Conservation (phyloP, 1,140 invertebrate species). For the Micrasema minimum region DNA sequence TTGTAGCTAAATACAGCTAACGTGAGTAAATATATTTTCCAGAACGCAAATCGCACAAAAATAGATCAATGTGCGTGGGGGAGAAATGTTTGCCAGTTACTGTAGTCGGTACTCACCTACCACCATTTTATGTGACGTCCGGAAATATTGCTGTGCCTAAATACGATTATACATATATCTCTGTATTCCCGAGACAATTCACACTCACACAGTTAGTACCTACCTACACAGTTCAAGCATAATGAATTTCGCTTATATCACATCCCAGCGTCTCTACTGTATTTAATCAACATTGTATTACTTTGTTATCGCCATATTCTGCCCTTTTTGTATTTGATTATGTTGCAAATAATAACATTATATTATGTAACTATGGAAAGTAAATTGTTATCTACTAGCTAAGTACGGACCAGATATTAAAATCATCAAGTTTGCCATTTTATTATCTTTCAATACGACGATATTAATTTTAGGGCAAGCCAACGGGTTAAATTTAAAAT, state of each 20-base stretch:
- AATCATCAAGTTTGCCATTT: no score
- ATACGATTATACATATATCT: neutral
- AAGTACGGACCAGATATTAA: no score
- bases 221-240: neutral
- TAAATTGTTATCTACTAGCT: no score
- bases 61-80: constrained; percentile 38
- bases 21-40: constrained; percentile 46
- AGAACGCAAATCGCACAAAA: constrained; percentile 36
- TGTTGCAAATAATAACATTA: no score
- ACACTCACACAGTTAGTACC: neutral
- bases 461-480: no score
- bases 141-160: constrained; percentile 20
- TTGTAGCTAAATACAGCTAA: constrained; percentile 32
- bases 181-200: neutral
- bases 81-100: constrained; percentile 25
- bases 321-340: no score
- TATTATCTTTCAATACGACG: no score
- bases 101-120: neutral
- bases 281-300: neutral
- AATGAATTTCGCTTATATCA: neutral
- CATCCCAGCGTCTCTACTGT: neutral
- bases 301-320: neutral
- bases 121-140: constrained; percentile 8
- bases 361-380: no score
- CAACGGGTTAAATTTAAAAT: no score